Conservation (phyloP, 2,888 invertebrate genomes). For the Sarcophaga caerulescens region DNA sequence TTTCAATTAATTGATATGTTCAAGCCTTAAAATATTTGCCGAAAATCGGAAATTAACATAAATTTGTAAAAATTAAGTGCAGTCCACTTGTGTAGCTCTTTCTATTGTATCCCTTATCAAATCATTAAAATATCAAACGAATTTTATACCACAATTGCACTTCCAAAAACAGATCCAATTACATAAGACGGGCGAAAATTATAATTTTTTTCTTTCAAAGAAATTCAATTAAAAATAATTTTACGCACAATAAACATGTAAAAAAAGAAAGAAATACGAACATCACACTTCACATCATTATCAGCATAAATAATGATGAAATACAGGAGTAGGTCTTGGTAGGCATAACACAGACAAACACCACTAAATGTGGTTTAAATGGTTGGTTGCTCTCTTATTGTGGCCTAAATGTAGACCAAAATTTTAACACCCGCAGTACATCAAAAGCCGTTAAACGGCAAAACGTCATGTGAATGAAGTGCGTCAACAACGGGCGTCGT, state of each 20-base stretch:
- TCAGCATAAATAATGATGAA: constrained; percentile 44
- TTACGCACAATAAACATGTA: constrained; percentile 72
- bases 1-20: too few species aligned
- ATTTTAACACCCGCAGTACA: constrained; percentile 61
- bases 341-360: constrained; percentile 33
- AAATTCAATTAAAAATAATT: constrained; percentile 79
- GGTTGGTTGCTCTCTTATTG: constrained; percentile 41
- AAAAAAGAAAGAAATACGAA: constrained; percentile 1
- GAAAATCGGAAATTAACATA: constrained; percentile 23
- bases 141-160: constrained; percentile 8
- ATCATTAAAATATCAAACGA: constrained; percentile 14
- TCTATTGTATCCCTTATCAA: constrained; percentile 7
- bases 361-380: constrained; percentile 37
- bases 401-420: constrained; percentile 60
- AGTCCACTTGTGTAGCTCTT: constrained; percentile 3
- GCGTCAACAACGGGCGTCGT: constrained; percentile 22
- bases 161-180: constrained; percentile 52
- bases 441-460: constrained; percentile 52
- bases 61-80: constrained; percentile 37
- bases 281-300: constrained; percentile 40
- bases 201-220: constrained; percentile 60
- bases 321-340: constrained; percentile 23
- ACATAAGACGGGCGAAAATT: constrained; percentile 22
- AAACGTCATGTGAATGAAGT: constrained; percentile 65
- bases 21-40: background rate